Evolutionary conservation across 1,140 invertebrate genomes (phyloP), one percentile per base, ranked within the genome.

Genomic region (Pinna nobilis): DNA sequence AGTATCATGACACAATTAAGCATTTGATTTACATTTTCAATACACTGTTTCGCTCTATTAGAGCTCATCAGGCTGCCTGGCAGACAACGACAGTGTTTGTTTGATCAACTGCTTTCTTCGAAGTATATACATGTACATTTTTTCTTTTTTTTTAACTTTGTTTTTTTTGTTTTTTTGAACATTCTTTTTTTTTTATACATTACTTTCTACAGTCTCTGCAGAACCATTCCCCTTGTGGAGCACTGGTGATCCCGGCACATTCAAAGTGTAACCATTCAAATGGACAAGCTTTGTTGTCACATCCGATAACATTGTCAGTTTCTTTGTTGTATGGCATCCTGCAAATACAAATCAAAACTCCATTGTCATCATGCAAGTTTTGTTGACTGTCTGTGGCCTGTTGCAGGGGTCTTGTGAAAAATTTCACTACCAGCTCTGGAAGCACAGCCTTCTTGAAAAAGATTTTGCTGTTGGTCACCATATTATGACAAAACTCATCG

Each of bases 351-450:
- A 69, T 69, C 9, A 57, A 18, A 9, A 33, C 41, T 18, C 39
- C 49, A 18, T 47, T 30, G 0, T 11, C 7, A 30, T 23, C 2
- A 18, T 49, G 11, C 5, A 18, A 49, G 23, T 49, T 4, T 49
- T 49, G 4, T 49, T 49, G 18, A 23, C 15, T 20, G 41, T 20
- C 15, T 47, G 1, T 47, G 41, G 15, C 41, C 32, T 53, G 30
- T 50, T 15, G 3, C 15, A 51, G 18, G 1, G 68, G 59, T 30
- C 32, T 51, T 15, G 49, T 67, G 35, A 20, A 59, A 0, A 32
- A 18, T n/a, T 66, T 71, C 6, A 69, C 37, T 3, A 68, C 63
- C 15, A 74, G 30, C 37, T 78, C 71, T 44, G 76, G 76, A 7
- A 78, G 32, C 7, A 74, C 20, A 7, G 37, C 53, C 1, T 20